These are phyloP conservation scores for Chionoecetes opilio DNA, from an alignment of 1,140 invertebrate species.

Conservation along the genomic window DNA sequence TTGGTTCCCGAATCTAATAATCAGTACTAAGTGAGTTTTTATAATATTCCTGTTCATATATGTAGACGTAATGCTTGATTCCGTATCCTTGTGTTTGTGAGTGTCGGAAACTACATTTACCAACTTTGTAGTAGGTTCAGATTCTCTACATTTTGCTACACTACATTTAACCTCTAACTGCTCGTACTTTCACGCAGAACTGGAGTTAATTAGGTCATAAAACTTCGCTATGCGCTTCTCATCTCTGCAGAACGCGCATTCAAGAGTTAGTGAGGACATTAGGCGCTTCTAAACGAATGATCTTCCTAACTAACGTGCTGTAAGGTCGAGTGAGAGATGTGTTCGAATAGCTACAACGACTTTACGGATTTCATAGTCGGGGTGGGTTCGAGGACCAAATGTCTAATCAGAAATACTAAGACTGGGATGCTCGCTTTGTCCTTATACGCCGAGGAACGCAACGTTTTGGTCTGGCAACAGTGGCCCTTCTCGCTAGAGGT, in stretches of 20 bases:
- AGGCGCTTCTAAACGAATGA: background rate
- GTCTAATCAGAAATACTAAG: background rate
- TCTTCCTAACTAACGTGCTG: background rate
- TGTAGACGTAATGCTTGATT: background rate
- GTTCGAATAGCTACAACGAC: background rate
- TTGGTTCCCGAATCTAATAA: too few relatives aligned
- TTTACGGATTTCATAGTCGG: background rate
- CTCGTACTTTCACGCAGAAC: slow-evolving; percentile 12
- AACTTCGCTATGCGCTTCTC: background rate
- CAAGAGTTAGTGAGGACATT: slow-evolving; percentile 28
- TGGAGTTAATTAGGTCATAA: slow-evolving; percentile 19
- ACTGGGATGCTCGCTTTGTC: background rate
- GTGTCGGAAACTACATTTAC: background rate
- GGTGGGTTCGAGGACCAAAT: background rate
- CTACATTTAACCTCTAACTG: background rate
- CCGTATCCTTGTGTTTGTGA: background rate
- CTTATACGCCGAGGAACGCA: too few relatives aligned
- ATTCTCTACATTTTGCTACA: background rate
- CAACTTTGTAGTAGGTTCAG: background rate
- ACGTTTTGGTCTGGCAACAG: too few relatives aligned
- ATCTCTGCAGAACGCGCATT: background rate
- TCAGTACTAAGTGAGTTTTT: background rate
- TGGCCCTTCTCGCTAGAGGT: background rate
- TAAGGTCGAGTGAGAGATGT: background rate
- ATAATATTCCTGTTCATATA: background rate